Conservation (phyloP, 2,113 vertebrate species). For the cat (Felis catus) region DNA sequence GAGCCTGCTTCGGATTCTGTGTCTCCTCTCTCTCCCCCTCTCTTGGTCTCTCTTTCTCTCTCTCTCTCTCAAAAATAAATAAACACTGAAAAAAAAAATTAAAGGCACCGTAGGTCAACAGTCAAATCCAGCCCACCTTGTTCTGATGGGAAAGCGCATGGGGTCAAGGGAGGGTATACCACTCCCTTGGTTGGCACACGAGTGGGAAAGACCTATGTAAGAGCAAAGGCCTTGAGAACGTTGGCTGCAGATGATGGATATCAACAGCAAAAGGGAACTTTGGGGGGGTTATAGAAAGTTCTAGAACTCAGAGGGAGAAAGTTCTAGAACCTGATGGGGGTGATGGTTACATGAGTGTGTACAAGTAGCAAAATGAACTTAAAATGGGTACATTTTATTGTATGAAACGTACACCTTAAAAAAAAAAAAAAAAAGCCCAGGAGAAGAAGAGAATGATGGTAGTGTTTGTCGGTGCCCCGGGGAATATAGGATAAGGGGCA, state of each 20-base stretch:
- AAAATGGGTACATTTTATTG: background rate
- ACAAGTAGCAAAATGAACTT: background rate
- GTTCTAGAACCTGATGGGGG: background rate
- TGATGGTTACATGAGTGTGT: background rate
- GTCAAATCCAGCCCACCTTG: background rate
- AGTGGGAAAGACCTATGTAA: background rate
- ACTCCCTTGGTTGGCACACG: too few relatives aligned
- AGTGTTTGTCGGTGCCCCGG: too few relatives aligned
- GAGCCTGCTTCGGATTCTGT: too few relatives aligned
- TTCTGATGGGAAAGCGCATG: accelerated
- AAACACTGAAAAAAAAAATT: too few relatives aligned
- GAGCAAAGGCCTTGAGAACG: background rate
- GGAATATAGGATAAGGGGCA: background rate
- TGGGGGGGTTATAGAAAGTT: background rate
- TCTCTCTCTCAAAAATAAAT: too few relatives aligned
- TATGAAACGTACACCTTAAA: background rate
- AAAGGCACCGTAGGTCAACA: accelerated
- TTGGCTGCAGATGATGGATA: background rate
- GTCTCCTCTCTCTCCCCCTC: too few relatives aligned
- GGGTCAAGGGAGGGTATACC: background rate
- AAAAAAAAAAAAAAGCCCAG: background rate
- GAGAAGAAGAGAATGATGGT: background rate
- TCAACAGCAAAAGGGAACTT: background rate
- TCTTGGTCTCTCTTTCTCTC: too few relatives aligned
- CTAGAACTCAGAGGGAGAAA: background rate